Conservation (phyloP, 1,140 invertebrate genomes). For the Adoxophyes honmai region DNA sequence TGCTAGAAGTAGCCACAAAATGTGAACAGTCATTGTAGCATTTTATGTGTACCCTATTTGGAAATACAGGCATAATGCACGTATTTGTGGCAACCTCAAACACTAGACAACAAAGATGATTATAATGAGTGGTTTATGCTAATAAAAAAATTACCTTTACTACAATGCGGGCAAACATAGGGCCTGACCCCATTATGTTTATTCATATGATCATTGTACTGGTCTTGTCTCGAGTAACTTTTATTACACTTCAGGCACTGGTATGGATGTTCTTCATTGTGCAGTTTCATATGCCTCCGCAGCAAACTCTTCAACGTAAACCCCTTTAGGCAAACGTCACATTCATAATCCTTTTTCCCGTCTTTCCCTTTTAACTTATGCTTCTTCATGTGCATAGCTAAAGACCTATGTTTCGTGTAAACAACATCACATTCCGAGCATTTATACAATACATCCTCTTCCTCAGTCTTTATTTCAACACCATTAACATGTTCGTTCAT, state of each 20-base stretch:
- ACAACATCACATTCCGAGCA: slow-evolving; percentile 50
- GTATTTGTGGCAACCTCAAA: too few relatives aligned
- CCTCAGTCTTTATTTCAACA: slow-evolving; percentile 26
- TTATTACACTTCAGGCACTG: slow-evolving; percentile 72
- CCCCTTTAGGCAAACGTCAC: slow-evolving; percentile 55
- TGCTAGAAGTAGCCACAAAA: too few relatives aligned
- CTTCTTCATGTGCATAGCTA: slow-evolving; percentile 46
- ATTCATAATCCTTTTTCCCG: slow-evolving; percentile 31
- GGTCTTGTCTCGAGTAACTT: slow-evolving; percentile 77
- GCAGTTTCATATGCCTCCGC: slow-evolving; percentile 60
- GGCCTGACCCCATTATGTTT: slow-evolving; percentile 78
- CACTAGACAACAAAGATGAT: too few relatives aligned
- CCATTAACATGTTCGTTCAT: slow-evolving; percentile 25
- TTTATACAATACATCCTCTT: slow-evolving; percentile 29
- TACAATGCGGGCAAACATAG: slow-evolving; percentile 78
- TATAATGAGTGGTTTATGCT: neutral
- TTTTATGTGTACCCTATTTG: too few relatives aligned
- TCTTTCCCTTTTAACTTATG: slow-evolving; percentile 40
- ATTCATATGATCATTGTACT: slow-evolving; percentile 77
- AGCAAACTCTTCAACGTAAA: slow-evolving; percentile 59
- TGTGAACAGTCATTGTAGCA: too few relatives aligned
- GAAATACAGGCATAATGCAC: too few relatives aligned
- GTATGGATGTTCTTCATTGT: slow-evolving; percentile 44
- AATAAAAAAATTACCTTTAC: slow-evolving; percentile 69
- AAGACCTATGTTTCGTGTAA: slow-evolving; percentile 45